Percentiles rank a stretch among this genome's conserved stretches.
phyloP scores from a whole-genome alignment of 2,113 vertebrate genomes.

The Campylomormyrus tamandua region DNA sequence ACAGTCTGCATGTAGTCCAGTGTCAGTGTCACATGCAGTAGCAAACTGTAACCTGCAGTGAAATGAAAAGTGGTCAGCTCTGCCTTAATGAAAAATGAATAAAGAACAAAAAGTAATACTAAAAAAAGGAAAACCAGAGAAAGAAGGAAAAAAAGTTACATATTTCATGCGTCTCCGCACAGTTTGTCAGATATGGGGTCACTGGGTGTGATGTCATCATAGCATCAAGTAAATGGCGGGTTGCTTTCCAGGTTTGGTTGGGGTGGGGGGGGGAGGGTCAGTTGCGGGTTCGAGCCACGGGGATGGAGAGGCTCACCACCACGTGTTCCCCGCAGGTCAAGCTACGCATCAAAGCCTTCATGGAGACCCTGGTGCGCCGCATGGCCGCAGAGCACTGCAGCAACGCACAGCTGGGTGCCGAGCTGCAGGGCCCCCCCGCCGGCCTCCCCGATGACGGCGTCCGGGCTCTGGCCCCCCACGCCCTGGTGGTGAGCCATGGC shows the following conservation, averaged over 20 bases:
- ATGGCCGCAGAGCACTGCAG: conserved; percentile 48
- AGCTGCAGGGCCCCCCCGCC: conserved; percentile 35
- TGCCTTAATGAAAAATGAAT: neutral
- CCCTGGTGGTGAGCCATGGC: conserved; percentile 83
- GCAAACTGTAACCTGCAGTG: neutral
- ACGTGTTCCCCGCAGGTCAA: conserved; percentile 64
- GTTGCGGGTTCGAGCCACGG: neutral
- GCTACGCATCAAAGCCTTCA: conserved; percentile 75
- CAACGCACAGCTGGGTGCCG: conserved; percentile 22
- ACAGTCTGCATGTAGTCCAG: neutral
- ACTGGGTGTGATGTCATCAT: neutral
- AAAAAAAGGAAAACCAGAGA: neutral
- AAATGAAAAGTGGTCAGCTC: neutral
- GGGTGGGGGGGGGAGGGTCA: too few relatives aligned
- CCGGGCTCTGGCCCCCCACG: conserved; percentile 49
- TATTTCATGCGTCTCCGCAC: neutral
- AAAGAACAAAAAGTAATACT: neutral
- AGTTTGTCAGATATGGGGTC: neutral
- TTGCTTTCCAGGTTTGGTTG: neutral
- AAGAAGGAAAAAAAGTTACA: neutral
- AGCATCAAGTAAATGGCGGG: neutral
- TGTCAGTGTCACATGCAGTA: neutral
- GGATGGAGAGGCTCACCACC: neutral
- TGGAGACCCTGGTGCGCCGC: conserved; percentile 72
- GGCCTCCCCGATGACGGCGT: conserved; percentile 32